phyloP scores from a whole-genome alignment of 2,797 vertebrate genomes.

The Amazonetta brasiliensis region DNA sequence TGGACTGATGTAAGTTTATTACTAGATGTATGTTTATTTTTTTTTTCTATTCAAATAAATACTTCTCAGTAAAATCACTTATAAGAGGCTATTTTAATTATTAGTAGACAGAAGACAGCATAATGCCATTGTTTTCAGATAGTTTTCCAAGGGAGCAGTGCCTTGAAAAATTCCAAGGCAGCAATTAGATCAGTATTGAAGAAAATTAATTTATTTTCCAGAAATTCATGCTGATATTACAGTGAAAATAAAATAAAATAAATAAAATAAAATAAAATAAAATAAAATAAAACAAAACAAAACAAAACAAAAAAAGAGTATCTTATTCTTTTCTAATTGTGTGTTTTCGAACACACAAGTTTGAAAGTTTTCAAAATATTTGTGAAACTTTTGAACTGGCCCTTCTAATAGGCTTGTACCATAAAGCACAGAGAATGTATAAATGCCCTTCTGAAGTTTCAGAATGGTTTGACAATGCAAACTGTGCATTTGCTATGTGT shows the following conservation, averaged over 20 bases:
- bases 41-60: not conserved
- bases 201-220: not conserved
- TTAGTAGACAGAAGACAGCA: not conserved
- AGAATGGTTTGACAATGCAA: not conserved
- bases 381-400: not conserved
- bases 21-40: not conserved
- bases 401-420: not conserved
- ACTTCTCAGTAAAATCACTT: not conserved
- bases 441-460: not conserved
- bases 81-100: not conserved
- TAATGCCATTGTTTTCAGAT: rapidly evolving
- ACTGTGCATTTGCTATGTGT: not conserved
- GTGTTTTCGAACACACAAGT: not conserved
- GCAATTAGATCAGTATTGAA: not conserved
- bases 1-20: not conserved
- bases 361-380: not conserved
- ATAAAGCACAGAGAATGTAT: not conserved
- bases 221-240: not conserved
- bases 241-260: not conserved
- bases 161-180: not conserved
- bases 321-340: not conserved
- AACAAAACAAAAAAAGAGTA: no score
- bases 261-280: no score
- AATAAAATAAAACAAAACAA: no score
- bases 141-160: not conserved